A percentile compares a stretch with the other conserved stretches of the same genome.
Conservation (phyloP, 2,797 vertebrate genomes). For the Sebastolobus alascanus region DNA sequence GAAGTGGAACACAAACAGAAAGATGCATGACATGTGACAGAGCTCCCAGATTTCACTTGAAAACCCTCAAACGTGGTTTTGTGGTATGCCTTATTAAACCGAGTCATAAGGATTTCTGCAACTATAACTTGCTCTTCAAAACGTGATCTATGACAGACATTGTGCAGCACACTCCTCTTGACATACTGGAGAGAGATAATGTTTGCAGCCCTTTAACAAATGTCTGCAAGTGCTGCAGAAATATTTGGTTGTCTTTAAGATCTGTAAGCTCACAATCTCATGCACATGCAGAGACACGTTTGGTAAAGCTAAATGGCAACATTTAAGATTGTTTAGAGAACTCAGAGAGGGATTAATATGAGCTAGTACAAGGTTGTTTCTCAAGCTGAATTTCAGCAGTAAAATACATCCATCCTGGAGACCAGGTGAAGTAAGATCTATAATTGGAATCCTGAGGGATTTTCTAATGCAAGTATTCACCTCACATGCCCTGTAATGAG, state of each 20-base stretch:
- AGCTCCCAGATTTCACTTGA: slow-evolving; percentile 3
- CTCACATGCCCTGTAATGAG: slow-evolving; percentile 3
- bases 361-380: neutral
- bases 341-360: neutral
- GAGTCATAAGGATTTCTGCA: neutral
- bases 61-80: slow-evolving; percentile 7
- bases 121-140: neutral
- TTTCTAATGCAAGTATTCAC: slow-evolving; percentile 19
- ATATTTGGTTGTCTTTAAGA: slow-evolving; percentile 6
- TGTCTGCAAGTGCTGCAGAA: neutral
- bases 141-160: neutral
- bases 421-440: slow-evolving; percentile 18
- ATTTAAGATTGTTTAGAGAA: slow-evolving; percentile 1
- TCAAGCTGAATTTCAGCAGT: neutral
- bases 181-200: neutral
- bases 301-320: neutral
- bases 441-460: slow-evolving; percentile 25
- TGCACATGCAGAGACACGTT: neutral
- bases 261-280: neutral
- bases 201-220: neutral
- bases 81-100: neutral
- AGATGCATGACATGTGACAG: neutral
- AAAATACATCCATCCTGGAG: slow-evolving; percentile 5
- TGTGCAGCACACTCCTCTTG: neutral
- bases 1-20: neutral